A percentile compares a stretch with the other conserved stretches of the same genome.
These are phyloP conservation scores for Metopia argyrocephala DNA, from an alignment of 2,888 invertebrate genomes.

Conservation along the genomic window DNA sequence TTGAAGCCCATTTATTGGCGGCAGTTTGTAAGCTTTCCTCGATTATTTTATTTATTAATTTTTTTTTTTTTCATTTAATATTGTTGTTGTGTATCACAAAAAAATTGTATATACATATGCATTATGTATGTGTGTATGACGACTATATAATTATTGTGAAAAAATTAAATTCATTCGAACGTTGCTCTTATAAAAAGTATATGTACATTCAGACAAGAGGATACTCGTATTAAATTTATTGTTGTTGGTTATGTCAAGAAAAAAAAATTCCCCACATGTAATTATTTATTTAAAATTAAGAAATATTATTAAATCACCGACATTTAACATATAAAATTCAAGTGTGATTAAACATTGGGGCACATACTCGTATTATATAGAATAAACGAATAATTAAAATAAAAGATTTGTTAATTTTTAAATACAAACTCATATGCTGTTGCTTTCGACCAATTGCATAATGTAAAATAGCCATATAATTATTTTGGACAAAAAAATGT, in stretches of 20 bases:
- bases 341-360: no score
- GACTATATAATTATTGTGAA: neutral
- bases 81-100: neutral
- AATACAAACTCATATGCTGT: no score
- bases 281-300: neutral
- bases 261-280: neutral
- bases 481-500: no score
- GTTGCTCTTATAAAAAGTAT: neutral
- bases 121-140: neutral
- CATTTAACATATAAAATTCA: no score
- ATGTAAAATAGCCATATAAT: no score
- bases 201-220: neutral
- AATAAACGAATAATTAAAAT: no score
- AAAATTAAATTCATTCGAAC: neutral
- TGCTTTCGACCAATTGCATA: no score
- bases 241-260: neutral
- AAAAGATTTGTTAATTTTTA: no score
- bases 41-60: no score
- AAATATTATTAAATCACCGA: neutral
- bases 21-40: slow-evolving; percentile 25
- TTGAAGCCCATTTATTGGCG: slow-evolving; percentile 28
- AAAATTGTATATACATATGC: neutral
- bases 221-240: neutral
- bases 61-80: slow-evolving; percentile 7
- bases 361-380: no score